These are phyloP conservation scores for Gari tellinella DNA, from an alignment of 2,888 invertebrate genomes.

Conservation along the genomic window DNA sequence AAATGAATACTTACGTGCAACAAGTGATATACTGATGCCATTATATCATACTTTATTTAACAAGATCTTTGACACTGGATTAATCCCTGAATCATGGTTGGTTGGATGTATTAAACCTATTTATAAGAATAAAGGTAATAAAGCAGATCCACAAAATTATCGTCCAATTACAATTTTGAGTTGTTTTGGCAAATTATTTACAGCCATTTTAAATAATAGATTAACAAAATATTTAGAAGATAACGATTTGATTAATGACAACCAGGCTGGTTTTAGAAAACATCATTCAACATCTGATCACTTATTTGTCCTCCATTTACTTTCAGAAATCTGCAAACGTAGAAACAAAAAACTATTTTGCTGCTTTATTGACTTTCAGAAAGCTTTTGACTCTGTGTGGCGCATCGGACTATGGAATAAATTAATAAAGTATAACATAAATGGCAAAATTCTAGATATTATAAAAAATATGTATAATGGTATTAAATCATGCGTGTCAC, in stretches of 20 bases:
- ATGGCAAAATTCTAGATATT: background rate
- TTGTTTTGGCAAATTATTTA: conserved; percentile 45
- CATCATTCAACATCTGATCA: background rate
- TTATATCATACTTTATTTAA: conserved; percentile 27
- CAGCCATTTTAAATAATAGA: conserved; percentile 35
- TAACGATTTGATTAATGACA: background rate
- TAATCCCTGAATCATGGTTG: conserved; percentile 25
- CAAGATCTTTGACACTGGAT: conserved; percentile 26
- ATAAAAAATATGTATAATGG: background rate
- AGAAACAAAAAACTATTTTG: conserved; percentile 8
- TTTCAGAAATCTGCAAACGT: background rate
- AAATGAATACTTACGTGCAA: conserved; percentile 47
- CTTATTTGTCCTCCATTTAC: background rate
- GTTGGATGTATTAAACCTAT: conserved; percentile 30
- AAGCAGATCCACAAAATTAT: too few species aligned
- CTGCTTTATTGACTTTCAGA: conserved; percentile 5
- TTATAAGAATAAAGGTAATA: too few species aligned
- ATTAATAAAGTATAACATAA: background rate
- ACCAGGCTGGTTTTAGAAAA: conserved; percentile 36
- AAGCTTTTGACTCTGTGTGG: conserved; percentile 8
- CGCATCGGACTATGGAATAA: background rate
- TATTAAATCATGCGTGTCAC: background rate
- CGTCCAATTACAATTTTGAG: conserved; percentile 23
- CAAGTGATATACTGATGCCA: conserved; percentile 12
- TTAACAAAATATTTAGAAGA: conserved; percentile 27